Evolutionary conservation across 2,113 vertebrate genomes (phyloP).

Genomic region (Daboia siamensis): DNA sequence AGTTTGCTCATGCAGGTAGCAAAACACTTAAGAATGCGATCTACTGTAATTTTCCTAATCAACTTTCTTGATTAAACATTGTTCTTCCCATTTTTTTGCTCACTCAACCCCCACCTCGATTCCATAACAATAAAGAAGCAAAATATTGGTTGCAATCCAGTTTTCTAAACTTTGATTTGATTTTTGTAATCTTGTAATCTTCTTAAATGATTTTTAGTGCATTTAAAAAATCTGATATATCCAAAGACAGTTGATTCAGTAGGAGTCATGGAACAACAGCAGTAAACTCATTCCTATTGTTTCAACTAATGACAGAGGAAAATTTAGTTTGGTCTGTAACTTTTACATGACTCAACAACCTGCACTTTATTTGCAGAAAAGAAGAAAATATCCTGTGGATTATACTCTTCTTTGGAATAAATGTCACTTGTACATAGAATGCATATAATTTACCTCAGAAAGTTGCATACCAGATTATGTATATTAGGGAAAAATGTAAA

Average conservation of each 20-base stretch:
- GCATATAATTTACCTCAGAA: not conserved
- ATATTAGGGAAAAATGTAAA: not conserved
- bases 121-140: not conserved
- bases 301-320: not conserved
- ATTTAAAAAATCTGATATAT: not conserved
- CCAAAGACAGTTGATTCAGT: not conserved
- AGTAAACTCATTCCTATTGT: not conserved
- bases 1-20: slow-evolving; percentile 5
- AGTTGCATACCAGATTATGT: not conserved
- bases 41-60: not conserved
- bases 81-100: not conserved
- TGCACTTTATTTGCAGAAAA: not conserved
- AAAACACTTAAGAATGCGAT: not conserved
- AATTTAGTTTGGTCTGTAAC: not conserved
- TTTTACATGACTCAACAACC: not conserved
- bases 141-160: not conserved
- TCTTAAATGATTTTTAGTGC: not conserved
- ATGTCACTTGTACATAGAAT: not conserved
- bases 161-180: not conserved
- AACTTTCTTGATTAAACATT: not conserved
- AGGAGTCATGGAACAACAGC: not conserved
- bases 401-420: not conserved
- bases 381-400: not conserved
- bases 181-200: not conserved
- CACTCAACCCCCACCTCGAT: not conserved